phyloP scores from a whole-genome alignment of 2,113 vertebrate species.

The Apodemus speciosus region DNA sequence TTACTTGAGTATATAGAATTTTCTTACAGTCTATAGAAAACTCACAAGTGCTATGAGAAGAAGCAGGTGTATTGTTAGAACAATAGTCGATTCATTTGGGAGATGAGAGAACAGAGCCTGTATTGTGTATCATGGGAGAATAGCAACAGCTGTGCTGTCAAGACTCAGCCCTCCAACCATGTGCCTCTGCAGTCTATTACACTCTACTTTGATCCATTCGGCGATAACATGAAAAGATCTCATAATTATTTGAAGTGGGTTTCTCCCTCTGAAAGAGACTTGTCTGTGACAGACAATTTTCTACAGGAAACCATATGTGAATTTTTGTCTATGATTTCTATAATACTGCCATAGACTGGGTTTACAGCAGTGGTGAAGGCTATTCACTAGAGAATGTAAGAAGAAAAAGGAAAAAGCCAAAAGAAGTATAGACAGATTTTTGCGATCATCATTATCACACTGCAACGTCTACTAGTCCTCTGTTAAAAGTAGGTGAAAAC shows the following conservation, averaged over 20 bases:
- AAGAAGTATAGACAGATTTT: not conserved
- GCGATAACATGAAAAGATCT: not conserved
- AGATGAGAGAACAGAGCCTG: not conserved
- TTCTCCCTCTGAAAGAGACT: not conserved
- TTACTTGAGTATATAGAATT: not conserved
- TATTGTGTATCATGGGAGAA: constrained; percentile 5
- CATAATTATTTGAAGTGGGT: constrained; percentile 45
- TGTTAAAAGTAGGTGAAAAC: not conserved
- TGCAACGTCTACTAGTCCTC: not conserved
- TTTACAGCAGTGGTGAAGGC: not conserved
- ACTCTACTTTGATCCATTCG: constrained; percentile 25
- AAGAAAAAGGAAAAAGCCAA: not conserved
- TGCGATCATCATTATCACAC: not conserved
- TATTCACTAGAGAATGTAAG: not conserved
- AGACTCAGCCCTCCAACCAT: not conserved
- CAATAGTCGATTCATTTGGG: not conserved
- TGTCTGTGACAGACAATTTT: constrained; percentile 7
- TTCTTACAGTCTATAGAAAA: not conserved
- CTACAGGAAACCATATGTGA: not conserved
- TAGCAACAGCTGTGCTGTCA: not conserved
- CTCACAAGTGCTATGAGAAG: not conserved
- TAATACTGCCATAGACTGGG: not conserved
- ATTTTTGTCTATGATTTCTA: not conserved
- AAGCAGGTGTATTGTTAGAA: not conserved
- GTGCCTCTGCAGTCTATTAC: not conserved